These are phyloP conservation scores for Salmo trutta DNA, from an alignment of 2,797 vertebrate genomes.

Conservation along the genomic window DNA sequence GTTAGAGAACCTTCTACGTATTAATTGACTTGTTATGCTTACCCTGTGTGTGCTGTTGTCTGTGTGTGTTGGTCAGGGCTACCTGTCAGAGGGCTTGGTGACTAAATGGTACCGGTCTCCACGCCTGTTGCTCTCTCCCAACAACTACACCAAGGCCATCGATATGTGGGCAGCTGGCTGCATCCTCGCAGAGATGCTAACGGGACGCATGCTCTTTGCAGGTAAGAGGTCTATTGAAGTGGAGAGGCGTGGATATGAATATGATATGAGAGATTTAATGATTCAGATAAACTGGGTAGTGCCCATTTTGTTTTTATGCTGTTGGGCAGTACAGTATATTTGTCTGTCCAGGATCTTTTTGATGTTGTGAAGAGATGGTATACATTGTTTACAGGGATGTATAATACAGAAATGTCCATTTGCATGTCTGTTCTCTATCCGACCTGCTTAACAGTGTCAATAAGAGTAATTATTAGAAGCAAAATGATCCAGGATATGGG, in stretches of 20 bases:
- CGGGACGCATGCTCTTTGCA: constrained; percentile 98
- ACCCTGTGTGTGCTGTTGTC: background rate
- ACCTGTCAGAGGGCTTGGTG: constrained; percentile 98
- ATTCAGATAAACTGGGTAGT: no score
- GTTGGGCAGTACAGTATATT: background rate
- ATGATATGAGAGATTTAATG: background rate
- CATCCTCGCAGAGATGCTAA: constrained; percentile 99
- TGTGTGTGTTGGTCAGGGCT: constrained; percentile 76
- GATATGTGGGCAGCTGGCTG: constrained; percentile 99
- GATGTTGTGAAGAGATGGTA: no score
- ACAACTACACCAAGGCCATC: constrained; percentile 99
- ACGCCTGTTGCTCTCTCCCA: constrained; percentile 96
- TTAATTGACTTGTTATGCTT: background rate
- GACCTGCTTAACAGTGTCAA: no score
- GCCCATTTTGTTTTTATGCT: background rate
- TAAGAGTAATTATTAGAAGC: no score
- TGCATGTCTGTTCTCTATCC: no score
- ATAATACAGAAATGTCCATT: no score
- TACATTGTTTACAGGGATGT: no score
- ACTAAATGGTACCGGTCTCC: constrained; percentile 99
- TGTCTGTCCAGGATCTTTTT: no score
- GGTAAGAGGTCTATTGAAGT: constrained; percentile 71
- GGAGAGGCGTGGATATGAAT: background rate
- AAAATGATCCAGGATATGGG: no score
- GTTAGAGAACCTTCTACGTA: no score